Evolutionary conservation across 2,888 invertebrate genomes (phyloP).

Genomic region (Brachyopa scutellaris): DNA sequence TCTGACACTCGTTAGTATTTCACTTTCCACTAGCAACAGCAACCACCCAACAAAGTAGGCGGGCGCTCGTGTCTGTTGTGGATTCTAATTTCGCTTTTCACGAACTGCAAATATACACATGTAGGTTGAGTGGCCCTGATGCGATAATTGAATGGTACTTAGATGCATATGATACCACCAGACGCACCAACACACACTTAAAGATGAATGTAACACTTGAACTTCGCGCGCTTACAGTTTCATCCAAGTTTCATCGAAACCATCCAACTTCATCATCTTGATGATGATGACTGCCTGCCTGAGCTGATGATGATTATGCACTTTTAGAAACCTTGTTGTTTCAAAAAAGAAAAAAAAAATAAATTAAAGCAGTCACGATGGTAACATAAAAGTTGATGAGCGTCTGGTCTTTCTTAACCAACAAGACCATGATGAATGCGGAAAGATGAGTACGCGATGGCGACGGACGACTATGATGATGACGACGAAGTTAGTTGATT

Average conservation of each 20-base stretch:
- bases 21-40: slow-evolving; percentile 68
- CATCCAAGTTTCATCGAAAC: slow-evolving; percentile 17
- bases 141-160: slow-evolving; percentile 61
- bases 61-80: slow-evolving; percentile 31
- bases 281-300: slow-evolving; percentile 61
- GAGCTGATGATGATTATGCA: slow-evolving; percentile 66
- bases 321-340: slow-evolving; percentile 44
- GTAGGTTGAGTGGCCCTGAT: slow-evolving; percentile 69
- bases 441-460: slow-evolving; percentile 41
- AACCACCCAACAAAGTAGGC: slow-evolving; percentile 27
- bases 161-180: slow-evolving; percentile 19
- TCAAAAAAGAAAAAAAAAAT: slow-evolving; percentile 14
- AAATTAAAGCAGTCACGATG: slow-evolving; percentile 66
- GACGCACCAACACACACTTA: neutral
- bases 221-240: slow-evolving; percentile 45
- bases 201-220: neutral
- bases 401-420: slow-evolving; percentile 59
- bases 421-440: slow-evolving; percentile 60
- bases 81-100: slow-evolving; percentile 69
- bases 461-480: slow-evolving; percentile 25
- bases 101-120: slow-evolving; percentile 71
- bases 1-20: slow-evolving; percentile 27
- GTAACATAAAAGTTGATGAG: slow-evolving; percentile 71
- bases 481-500: slow-evolving; percentile 50
- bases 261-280: slow-evolving; percentile 39